These are phyloP conservation scores for Chamaea fasciata DNA, from an alignment of 2,113 vertebrate species.

Conservation along the genomic window DNA sequence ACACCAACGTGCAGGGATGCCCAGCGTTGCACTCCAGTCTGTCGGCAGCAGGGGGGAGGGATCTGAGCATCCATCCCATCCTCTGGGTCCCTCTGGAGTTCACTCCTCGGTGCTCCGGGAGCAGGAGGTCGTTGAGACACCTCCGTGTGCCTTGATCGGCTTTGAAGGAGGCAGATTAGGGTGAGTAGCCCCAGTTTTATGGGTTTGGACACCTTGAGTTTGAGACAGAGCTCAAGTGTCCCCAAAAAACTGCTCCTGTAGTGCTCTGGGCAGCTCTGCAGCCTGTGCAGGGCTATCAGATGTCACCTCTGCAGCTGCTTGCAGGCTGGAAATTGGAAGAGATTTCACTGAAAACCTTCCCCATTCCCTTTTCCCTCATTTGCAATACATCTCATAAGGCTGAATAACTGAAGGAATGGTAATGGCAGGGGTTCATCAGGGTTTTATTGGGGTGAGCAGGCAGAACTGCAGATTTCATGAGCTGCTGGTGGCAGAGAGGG, in stretches of 20 bases:
- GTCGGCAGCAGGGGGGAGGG: not conserved
- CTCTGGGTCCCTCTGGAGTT: not conserved
- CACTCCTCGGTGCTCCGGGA: not conserved
- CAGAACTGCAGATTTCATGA: not conserved
- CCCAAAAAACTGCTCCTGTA: not conserved
- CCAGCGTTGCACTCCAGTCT: not conserved
- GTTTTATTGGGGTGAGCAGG: not conserved
- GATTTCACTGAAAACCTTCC: not conserved
- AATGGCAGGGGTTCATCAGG: not conserved
- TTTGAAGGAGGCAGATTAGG: not conserved
- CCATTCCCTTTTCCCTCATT: not conserved
- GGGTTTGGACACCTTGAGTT: not conserved
- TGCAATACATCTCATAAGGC: not conserved
- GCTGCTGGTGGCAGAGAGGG: not conserved
- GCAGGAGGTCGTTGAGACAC: not conserved
- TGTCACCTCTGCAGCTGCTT: not conserved
- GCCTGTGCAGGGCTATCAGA: not conserved
- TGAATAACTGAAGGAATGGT: not conserved
- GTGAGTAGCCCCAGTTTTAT: rapidly evolving
- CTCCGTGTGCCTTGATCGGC: rapidly evolving
- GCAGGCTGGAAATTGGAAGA: not conserved
- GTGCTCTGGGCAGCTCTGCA: not conserved
- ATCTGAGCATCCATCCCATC: not conserved
- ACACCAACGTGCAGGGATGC: not conserved
- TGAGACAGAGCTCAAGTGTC: not conserved